Conservation (phyloP, 1,140 invertebrate genomes). For the Drosophila pachea region DNA sequence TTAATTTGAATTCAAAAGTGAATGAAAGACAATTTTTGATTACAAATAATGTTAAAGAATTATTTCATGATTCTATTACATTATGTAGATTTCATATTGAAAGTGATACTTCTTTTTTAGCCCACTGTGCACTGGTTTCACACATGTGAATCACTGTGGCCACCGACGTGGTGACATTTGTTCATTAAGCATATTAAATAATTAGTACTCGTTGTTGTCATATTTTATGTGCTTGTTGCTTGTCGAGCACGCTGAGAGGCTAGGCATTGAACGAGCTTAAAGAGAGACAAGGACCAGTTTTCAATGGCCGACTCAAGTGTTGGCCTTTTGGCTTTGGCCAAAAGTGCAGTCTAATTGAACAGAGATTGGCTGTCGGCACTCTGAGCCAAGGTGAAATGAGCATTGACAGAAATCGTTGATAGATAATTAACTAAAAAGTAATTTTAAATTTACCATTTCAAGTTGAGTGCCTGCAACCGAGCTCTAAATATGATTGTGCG, state of each 20-base stretch:
- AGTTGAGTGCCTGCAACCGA: too few species aligned
- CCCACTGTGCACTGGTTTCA: constrained; percentile 41
- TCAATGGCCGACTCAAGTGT: constrained; percentile 32
- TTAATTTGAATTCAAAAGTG: too few species aligned
- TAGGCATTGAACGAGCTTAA: constrained; percentile 36
- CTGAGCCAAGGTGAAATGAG: background rate
- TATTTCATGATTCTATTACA: too few species aligned
- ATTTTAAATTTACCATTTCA: too few species aligned
- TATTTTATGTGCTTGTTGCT: constrained; percentile 69
- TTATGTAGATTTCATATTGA: too few species aligned
- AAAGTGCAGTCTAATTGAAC: constrained; percentile 56
- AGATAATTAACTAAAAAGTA: too few species aligned
- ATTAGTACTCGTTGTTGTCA: constrained; percentile 73
- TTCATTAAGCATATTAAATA: constrained; percentile 75
- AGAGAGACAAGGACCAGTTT: constrained; percentile 59
- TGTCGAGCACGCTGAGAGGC: constrained; percentile 56
- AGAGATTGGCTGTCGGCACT: constrained; percentile 33
- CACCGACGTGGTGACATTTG: constrained; percentile 67
- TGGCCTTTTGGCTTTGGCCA: constrained; percentile 43
- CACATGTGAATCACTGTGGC: constrained; percentile 42
- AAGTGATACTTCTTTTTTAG: too few species aligned
- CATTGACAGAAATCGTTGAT: too few species aligned
- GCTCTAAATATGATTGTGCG: too few species aligned
- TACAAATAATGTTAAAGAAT: too few species aligned
- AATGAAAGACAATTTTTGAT: too few species aligned